Evolutionary conservation across 1,140 invertebrate genomes (phyloP).

Genomic region (Atta colombica): DNA sequence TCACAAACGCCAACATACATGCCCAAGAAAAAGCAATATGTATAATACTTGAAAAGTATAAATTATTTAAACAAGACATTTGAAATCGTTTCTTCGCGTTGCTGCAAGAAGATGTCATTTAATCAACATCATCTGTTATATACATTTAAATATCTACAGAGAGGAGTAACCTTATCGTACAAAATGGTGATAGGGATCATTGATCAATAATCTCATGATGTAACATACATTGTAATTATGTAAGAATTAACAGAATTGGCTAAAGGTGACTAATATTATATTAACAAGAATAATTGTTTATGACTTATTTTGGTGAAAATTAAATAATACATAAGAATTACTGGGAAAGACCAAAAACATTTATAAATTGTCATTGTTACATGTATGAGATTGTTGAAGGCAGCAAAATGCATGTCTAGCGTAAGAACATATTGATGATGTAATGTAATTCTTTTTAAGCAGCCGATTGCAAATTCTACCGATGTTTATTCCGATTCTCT

Average conservation of each 20-base stretch:
- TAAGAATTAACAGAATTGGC: slow-evolving; percentile 59
- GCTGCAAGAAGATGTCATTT: slow-evolving; percentile 42
- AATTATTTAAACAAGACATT: slow-evolving; percentile 48
- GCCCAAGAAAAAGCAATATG: slow-evolving; percentile 19
- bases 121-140: slow-evolving; percentile 45
- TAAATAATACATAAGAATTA: slow-evolving; percentile 41
- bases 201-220: slow-evolving; percentile 77
- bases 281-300: slow-evolving; percentile 55
- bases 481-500: slow-evolving; percentile 57
- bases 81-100: slow-evolving; percentile 28
- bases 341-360: slow-evolving; percentile 10
- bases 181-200: slow-evolving; percentile 79
- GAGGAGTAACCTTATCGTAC: slow-evolving; percentile 74
- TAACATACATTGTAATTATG: slow-evolving; percentile 73
- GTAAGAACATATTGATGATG: slow-evolving; percentile 70
- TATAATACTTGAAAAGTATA: slow-evolving; percentile 53
- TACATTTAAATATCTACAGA: slow-evolving; percentile 60
- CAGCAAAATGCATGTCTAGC: slow-evolving; percentile 69
- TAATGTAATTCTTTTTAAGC: slow-evolving; percentile 69
- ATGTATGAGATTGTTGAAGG: slow-evolving; percentile 75
- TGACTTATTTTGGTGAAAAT: slow-evolving; percentile 52
- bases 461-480: slow-evolving; percentile 52
- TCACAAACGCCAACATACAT: background rate
- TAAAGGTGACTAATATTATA: slow-evolving; percentile 67
- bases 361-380: slow-evolving; percentile 65